Percentiles rank a stretch among this genome's conserved stretches.
phyloP scores from a whole-genome alignment of 2,113 vertebrate genomes.

The Cichladusa arquata region DNA sequence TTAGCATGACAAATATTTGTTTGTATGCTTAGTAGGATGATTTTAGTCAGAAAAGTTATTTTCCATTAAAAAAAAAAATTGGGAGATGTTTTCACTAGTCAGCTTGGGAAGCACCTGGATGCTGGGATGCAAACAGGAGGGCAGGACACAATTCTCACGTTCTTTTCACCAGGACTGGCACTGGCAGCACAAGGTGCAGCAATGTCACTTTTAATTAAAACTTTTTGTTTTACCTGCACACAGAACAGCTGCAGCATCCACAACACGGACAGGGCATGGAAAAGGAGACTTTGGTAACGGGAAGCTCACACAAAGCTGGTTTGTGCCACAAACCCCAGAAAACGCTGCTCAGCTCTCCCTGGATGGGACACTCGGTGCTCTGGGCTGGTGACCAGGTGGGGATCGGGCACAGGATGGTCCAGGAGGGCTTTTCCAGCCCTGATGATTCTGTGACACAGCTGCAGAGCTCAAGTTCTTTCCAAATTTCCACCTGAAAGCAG shows the following conservation, averaged over 20 bases:
- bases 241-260: conserved; percentile 41
- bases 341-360: not conserved
- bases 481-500: not conserved
- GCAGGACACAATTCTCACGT: not conserved
- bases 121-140: not conserved
- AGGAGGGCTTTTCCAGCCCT: not conserved
- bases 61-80: not conserved
- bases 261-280: not conserved
- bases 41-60: not conserved
- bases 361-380: fast-evolving
- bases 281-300: not conserved
- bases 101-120: not conserved
- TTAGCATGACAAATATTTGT: not conserved
- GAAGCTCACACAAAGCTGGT: not conserved
- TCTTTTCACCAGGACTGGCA: conserved; percentile 46
- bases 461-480: not conserved
- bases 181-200: conserved; percentile 50
- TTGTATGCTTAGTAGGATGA: not conserved
- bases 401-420: fast-evolving
- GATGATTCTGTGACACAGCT: not conserved
- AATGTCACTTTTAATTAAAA: conserved; percentile 72
- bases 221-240: conserved; percentile 53
- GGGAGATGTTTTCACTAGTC: not conserved
- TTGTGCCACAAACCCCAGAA: not conserved
- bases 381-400: not conserved